Conservation (phyloP, 2,888 invertebrate species). For the Acanthosoma haemorrhoidale region DNA sequence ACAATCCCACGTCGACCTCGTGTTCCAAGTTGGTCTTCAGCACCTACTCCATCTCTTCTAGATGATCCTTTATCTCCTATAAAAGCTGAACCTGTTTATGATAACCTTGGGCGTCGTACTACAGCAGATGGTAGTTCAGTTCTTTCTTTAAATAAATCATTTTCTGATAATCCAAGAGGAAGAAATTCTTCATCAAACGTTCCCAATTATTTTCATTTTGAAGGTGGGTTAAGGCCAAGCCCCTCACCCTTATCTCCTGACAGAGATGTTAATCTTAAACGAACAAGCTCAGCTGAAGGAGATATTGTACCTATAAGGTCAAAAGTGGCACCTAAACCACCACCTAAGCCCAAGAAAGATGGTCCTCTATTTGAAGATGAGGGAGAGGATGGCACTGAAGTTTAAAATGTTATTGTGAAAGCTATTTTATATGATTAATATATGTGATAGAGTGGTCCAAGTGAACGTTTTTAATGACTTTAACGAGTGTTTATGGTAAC, state of each 20-base stretch:
- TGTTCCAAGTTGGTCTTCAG: constrained; percentile 75
- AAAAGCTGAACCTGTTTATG: constrained; percentile 69
- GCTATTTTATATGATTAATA: constrained; percentile 15
- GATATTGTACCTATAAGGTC: constrained; percentile 33
- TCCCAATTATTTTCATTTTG: constrained; percentile 32
- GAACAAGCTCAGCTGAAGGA: constrained; percentile 44
- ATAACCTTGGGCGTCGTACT: constrained; percentile 76
- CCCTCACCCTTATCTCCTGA: constrained; percentile 43
- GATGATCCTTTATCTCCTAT: constrained; percentile 43
- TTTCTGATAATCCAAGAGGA: constrained; percentile 35
- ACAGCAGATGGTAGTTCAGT: constrained; percentile 82
- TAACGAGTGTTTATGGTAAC: not conserved
- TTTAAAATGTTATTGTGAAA: constrained; percentile 48
- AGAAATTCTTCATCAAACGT: constrained; percentile 30
- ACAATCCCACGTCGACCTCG: constrained; percentile 79
- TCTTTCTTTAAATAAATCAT: constrained; percentile 66
- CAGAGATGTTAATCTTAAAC: constrained; percentile 41
- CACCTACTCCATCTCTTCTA: constrained; percentile 49
- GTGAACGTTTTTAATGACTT: constrained; percentile 14
- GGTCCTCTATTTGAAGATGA: constrained; percentile 81
- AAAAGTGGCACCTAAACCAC: constrained; percentile 77
- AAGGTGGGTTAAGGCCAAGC: constrained; percentile 40
- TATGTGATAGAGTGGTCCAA: constrained; percentile 29
- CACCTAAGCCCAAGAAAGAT: constrained; percentile 70
- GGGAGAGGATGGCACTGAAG: constrained; percentile 84